phyloP scores from a whole-genome alignment of 2,888 invertebrate genomes.

The Eupithecia abbreviata region DNA sequence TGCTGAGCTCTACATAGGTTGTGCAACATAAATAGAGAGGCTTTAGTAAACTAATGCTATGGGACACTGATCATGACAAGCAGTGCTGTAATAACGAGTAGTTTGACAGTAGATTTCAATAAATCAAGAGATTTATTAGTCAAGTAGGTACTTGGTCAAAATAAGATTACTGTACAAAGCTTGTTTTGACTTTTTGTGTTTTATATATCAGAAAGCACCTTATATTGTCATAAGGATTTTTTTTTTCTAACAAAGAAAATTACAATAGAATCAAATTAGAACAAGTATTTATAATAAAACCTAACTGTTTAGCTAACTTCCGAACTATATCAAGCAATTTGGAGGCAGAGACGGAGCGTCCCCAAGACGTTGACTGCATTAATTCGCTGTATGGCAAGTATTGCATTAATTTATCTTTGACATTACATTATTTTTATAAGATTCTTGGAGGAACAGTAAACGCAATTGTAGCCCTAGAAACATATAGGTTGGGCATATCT shows the following conservation, averaged over 20 bases:
- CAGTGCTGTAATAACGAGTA: slow-evolving; percentile 6
- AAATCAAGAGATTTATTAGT: slow-evolving; percentile 14
- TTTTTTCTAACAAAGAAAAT: no score
- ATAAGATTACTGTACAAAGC: background rate
- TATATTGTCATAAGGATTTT: background rate
- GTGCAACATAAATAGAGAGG: slow-evolving; percentile 14
- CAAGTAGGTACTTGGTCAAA: background rate
- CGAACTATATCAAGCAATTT: no score
- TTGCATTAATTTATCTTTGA: background rate
- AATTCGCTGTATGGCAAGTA: background rate
- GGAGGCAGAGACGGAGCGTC: no score
- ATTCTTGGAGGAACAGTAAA: background rate
- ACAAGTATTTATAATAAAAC: no score
- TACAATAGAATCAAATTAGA: no score
- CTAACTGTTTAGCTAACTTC: no score
- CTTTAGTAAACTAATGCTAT: slow-evolving; percentile 5
- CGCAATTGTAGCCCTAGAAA: background rate
- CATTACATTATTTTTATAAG: background rate
- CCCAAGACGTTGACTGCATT: no score
- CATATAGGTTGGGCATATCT: slow-evolving; percentile 10
- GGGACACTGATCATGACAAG: slow-evolving; percentile 15
- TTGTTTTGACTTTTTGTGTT: background rate
- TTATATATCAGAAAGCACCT: background rate
- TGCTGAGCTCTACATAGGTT: slow-evolving; percentile 11
- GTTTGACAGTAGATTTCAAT: slow-evolving; percentile 10